Base-by-base conservation (phyloP, 2,113 vertebrate species). In the Pollimyrus isidori region DNA sequence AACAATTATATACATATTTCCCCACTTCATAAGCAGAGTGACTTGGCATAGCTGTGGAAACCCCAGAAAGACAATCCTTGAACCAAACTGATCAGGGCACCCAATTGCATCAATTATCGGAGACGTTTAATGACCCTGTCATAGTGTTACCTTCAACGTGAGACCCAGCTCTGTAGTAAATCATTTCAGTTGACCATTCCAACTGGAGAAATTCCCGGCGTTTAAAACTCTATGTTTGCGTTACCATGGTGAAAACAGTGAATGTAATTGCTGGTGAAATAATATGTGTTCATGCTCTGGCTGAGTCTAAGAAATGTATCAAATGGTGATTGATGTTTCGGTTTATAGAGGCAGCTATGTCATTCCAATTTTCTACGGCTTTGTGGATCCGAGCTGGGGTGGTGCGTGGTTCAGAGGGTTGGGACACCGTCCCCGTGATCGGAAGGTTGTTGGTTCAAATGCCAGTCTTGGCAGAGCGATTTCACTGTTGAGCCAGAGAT, bases 181-280 rank as follows among this genome's bases (percentile, higher is more conserved):
- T 17, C 35, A 19, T 76, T 76, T 76, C 26, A 35, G 23, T 42
- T 17, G 39, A 39, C 39, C 19, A 48, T 46, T 42, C 84, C 49
- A 86, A 23, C 35, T 52, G 15, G 23, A 85, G 4, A 49, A 49
- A 86, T 52, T 86, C 23, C 3, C 85, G 35, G 4, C 30, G 7
- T 53, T 7, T 86, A 19, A 50, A 49, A 49, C 82, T 7, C 82
- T n/a, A 49, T 49, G 42, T 85, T 46, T 84, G 7, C 23, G 45
- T 84, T 84, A 23, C 82, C 82, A 45, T 48, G 7, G 82, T 46
- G 82, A 84, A 84, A 84, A 84, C 82, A 48, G 82, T 80, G 73
- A 42, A 42, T 3, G 19, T 82, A 82, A 45, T 45, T 82, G 19
- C 19, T 48, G 39, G 42, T n/a, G 82, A 84, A 84, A 45, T 48